Percentiles rank a stretch among this genome's conserved stretches.
These are phyloP conservation scores for Cryptotermes secundus DNA, from an alignment of 1,140 invertebrate genomes.

Conservation along the genomic window DNA sequence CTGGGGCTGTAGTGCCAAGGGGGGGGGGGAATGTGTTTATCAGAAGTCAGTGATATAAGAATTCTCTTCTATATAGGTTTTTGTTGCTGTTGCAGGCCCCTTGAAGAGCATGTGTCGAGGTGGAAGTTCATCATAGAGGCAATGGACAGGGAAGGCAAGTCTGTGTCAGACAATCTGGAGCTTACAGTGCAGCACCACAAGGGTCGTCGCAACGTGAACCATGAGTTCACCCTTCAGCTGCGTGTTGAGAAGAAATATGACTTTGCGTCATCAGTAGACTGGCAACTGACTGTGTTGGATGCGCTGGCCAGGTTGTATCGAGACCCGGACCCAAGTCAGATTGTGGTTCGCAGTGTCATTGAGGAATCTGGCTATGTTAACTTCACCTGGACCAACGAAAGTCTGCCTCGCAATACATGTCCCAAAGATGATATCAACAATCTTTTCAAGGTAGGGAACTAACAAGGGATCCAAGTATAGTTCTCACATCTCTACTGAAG, in stretches of 20 bases:
- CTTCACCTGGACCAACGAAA: conserved; percentile 87
- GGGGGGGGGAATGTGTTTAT: neutral
- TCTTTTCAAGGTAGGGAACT: conserved; percentile 59
- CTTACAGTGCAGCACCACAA: conserved; percentile 82
- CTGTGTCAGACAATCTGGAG: conserved; percentile 68
- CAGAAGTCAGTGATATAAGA: neutral
- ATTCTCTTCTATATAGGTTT: neutral
- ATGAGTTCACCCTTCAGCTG: conserved; percentile 73
- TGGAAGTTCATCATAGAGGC: conserved; percentile 79
- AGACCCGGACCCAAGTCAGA: conserved; percentile 65
- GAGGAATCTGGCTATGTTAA: conserved; percentile 54
- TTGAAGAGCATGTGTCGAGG: conserved; percentile 80
- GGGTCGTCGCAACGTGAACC: conserved; percentile 72
- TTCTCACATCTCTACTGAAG: too few species aligned
- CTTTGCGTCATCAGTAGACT: conserved; percentile 61
- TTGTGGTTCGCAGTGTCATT: conserved; percentile 66
- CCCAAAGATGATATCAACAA: conserved; percentile 69
- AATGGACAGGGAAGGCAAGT: conserved; percentile 70
- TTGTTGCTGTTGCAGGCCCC: conserved; percentile 59
- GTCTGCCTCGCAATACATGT: conserved; percentile 72
- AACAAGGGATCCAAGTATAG: too few species aligned
- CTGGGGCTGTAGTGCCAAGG: too few species aligned
- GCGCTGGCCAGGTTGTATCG: conserved; percentile 67
- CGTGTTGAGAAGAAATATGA: conserved; percentile 56
- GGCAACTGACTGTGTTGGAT: conserved; percentile 60